Evolutionary conservation across 2,113 vertebrate species (phyloP), one percentile per base, ranked within the genome.

Genomic region (Pontoporia blainvillei): DNA sequence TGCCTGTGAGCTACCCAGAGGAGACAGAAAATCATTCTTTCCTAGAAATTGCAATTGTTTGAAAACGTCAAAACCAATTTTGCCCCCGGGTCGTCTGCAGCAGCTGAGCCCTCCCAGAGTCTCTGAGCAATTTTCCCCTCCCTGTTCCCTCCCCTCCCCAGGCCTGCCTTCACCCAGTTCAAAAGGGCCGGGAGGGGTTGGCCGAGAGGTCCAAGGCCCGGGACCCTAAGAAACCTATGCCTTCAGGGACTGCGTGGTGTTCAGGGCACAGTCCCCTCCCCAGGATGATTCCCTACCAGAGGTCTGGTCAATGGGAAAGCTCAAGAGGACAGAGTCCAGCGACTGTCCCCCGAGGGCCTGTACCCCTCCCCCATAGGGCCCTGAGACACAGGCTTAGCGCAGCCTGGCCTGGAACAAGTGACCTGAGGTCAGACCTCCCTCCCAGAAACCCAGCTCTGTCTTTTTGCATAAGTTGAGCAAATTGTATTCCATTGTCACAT

Each of bases 21-120:
- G 46, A 76, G 93, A 96, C 81, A n/a, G 92, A 36, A 54, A 13
- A 21, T 76, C 36, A 71, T 67, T 92, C 81, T 87, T 84, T 75
- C 87, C 64, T 62, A 85, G 84, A 95, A 92, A 85, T 57, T 36
- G 21, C 84, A 34, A 4, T 86, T 87, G 78, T 94, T 93, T 61
- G 15, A 62, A 96, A 6, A 54, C 41, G 71, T 94, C 81, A 79
- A 57, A 79, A 67, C 36, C 7, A 5, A 73, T 46, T 76, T 36
- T 82, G 90, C 29, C 0, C 0, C 2, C 88, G 11, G 8, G 91
- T 69, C 0, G 0, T 9, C 76, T 10, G 76, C 59, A 31, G 34
- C 95, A 85, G 84, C 96, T 62, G 62, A 79, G 44, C 73, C 91
- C 67, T 86, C 36, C 62, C 54, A 39, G 23, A 39, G 23, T 49